Percentiles rank a stretch among this genome's conserved stretches.
Evolutionary conservation across 1,140 invertebrate species (phyloP).

Genomic region (Dufourea novaeangliae): DNA sequence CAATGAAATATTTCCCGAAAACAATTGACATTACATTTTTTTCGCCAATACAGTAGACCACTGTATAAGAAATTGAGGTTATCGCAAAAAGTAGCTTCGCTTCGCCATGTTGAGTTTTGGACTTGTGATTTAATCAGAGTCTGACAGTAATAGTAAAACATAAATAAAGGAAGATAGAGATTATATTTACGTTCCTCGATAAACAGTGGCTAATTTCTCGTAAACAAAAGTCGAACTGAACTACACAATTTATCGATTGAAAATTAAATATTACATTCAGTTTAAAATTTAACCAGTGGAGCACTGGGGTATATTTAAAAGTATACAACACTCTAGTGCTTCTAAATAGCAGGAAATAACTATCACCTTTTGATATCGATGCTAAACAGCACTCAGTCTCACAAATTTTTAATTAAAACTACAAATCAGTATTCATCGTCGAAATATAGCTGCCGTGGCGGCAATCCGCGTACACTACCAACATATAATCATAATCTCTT

Average conservation of each 20-base stretch:
- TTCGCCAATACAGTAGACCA: not conserved
- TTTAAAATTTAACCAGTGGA: not conserved
- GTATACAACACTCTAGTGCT: not conserved
- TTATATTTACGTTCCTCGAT: not conserved
- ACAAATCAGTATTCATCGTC: slow-evolving; percentile 29
- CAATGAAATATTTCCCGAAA: slow-evolving; percentile 19
- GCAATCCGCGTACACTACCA: slow-evolving; percentile 46
- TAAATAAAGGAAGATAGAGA: slow-evolving; percentile 20
- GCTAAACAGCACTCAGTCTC: slow-evolving; percentile 37
- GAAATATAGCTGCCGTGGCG: slow-evolving; percentile 41
- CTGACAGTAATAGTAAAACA: slow-evolving; percentile 32
- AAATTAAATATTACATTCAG: not conserved
- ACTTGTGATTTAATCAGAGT: slow-evolving; percentile 36
- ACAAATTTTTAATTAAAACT: slow-evolving; percentile 39
- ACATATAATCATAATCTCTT: slow-evolving; percentile 45
- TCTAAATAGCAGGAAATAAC: not conserved
- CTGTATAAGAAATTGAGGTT: slow-evolving; percentile 43
- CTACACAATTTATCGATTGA: not conserved
- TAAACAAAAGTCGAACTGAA: not conserved
- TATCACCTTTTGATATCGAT: slow-evolving; percentile 42
- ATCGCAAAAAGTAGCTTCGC: slow-evolving; percentile 36
- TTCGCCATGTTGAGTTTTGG: slow-evolving; percentile 55
- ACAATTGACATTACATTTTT: slow-evolving; percentile 28
- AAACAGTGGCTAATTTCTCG: not conserved
- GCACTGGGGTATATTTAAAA: slow-evolving; percentile 4